Evolutionary conservation across 1,140 invertebrate genomes (phyloP).

Genomic region (Cryptotermes secundus): DNA sequence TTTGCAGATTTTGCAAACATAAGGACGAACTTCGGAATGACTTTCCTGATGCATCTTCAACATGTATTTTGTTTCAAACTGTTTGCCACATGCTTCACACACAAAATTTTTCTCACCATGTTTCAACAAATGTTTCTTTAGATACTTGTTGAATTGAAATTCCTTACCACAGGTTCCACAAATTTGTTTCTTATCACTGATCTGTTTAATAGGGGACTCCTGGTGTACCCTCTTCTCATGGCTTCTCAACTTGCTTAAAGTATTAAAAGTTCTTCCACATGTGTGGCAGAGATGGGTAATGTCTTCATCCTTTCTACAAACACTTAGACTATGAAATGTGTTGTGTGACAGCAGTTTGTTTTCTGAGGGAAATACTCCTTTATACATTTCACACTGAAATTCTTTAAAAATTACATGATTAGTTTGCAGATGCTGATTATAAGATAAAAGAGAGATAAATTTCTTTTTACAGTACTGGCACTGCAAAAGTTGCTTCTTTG

Average conservation of each 20-base stretch:
- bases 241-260: not conserved
- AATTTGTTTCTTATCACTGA: not conserved
- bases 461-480: not conserved
- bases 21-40: slow-evolving; percentile 45
- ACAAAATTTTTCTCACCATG: not conserved
- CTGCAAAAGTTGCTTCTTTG: not conserved
- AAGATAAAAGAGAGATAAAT: not conserved
- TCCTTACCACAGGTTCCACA: not conserved
- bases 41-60: slow-evolving; percentile 44
- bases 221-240: slow-evolving; percentile 12
- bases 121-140: not conserved
- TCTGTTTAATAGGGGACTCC: not conserved
- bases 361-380: not conserved
- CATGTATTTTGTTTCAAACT: slow-evolving; percentile 20
- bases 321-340: not conserved
- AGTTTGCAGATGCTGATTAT: not conserved
- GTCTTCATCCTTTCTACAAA: not conserved
- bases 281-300: not conserved
- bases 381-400: not conserved
- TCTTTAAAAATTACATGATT: not conserved
- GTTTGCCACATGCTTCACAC: slow-evolving; percentile 23
- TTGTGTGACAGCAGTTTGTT: not conserved
- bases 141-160: not conserved
- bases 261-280: not conserved
- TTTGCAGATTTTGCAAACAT: slow-evolving; percentile 21